Conservation (phyloP, 2,888 invertebrate species). For the Dusona sp. region DNA sequence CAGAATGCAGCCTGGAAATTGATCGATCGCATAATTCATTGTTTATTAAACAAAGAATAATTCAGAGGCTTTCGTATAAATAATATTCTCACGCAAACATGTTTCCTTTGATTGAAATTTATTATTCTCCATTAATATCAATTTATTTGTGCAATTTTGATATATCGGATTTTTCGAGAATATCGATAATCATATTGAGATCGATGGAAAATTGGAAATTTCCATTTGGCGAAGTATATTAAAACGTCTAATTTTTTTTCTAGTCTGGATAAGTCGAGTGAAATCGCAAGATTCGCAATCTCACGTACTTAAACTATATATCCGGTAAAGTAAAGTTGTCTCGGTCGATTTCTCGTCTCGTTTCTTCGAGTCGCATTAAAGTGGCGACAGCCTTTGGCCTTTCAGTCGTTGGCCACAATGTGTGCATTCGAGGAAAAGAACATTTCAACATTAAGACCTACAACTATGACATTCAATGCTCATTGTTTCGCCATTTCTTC, state of each 20-base stretch:
- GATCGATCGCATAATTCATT: slow-evolving; percentile 8
- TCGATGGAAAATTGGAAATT: neutral
- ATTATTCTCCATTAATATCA: neutral
- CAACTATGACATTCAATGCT: slow-evolving; percentile 6
- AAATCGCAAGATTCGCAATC: slow-evolving; percentile 4
- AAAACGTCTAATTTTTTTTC: neutral
- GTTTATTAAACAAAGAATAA: slow-evolving; percentile 3
- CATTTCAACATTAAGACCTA: neutral
- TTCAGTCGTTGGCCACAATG: neutral
- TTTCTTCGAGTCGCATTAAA: slow-evolving; percentile 4
- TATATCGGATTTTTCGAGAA: neutral
- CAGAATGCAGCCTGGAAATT: neutral
- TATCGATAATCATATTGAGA: neutral
- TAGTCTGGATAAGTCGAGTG: slow-evolving; percentile 2
- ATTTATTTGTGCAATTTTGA: neutral
- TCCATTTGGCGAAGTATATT: neutral
- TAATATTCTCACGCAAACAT: neutral
- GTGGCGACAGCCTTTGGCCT: neutral
- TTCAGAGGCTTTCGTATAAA: neutral
- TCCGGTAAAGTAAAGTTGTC: neutral
- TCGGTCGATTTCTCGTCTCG: slow-evolving; percentile 6
- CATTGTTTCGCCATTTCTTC: neutral
- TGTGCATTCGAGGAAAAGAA: slow-evolving; percentile 4
- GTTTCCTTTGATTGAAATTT: neutral
- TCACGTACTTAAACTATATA: neutral